A percentile compares a stretch with the other conserved stretches of the same genome.
Conservation (phyloP, 2,888 invertebrate genomes). For the Habrosyne pyritoides region DNA sequence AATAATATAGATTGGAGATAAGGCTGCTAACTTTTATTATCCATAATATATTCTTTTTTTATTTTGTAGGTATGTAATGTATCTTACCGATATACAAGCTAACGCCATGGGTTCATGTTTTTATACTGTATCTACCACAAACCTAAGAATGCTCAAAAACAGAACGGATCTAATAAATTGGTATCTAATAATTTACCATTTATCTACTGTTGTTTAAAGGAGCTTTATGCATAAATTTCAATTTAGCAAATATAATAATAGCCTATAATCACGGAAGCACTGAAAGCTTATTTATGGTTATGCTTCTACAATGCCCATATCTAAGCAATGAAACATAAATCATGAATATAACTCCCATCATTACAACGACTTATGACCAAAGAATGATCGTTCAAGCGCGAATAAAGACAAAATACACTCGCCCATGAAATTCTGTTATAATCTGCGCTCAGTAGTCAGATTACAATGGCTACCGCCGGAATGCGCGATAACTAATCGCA, state of each 20-base stretch:
- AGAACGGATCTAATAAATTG: too few relatives aligned
- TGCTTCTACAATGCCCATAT: background rate
- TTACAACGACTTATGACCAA: constrained; percentile 1
- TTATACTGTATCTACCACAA: too few relatives aligned
- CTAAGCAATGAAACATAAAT: background rate
- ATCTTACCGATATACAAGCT: too few relatives aligned
- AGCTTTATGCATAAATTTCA: background rate
- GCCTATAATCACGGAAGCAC: constrained; percentile 3
- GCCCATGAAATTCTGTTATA: constrained; percentile 32
- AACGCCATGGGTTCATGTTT: too few relatives aligned
- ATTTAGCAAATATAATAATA: constrained; percentile 2
- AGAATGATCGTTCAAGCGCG: constrained; percentile 15
- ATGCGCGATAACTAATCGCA: constrained; percentile 70
- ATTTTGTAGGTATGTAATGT: too few relatives aligned
- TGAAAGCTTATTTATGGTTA: background rate
- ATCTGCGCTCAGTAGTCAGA: constrained; percentile 49
- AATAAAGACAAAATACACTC: constrained; percentile 28
- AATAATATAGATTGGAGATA: too few relatives aligned
- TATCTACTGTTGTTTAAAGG: background rate
- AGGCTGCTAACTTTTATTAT: too few relatives aligned
- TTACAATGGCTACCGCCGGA: constrained; percentile 64
- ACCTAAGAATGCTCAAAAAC: too few relatives aligned
- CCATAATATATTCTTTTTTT: too few relatives aligned
- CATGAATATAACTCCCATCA: background rate
- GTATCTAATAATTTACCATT: too few relatives aligned